A percentile compares a stretch with the other conserved stretches of the same genome.
These are phyloP conservation scores for Podarcis lilfordi DNA, from an alignment of 2,797 vertebrate species.

Conservation along the genomic window DNA sequence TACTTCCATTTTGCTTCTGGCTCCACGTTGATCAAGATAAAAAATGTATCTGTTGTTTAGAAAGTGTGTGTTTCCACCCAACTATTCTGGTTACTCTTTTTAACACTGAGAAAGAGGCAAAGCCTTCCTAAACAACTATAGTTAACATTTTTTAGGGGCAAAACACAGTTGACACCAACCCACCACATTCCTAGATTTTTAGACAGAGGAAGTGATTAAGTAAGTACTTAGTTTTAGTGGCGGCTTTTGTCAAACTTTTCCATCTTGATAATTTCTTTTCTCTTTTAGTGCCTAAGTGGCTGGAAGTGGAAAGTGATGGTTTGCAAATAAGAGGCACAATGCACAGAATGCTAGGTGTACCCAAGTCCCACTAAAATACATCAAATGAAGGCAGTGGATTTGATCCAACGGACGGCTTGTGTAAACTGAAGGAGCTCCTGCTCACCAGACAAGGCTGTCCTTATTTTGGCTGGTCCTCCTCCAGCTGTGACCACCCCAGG, in stretches of 20 bases:
- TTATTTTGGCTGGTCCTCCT: not conserved
- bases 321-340: not conserved
- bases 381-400: not conserved
- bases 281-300: not conserved
- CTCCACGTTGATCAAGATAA: not conserved
- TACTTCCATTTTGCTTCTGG: not conserved
- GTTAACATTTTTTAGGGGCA: not conserved
- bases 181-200: not conserved
- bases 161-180: not conserved
- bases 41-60: not conserved
- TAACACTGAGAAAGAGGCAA: not conserved
- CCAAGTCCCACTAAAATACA: not conserved
- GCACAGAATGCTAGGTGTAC: not conserved
- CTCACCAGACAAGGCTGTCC: not conserved
- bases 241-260: not conserved
- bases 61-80: not conserved
- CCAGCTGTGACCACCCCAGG: not conserved
- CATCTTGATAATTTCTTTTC: not conserved
- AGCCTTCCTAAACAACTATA: not conserved
- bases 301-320: not conserved
- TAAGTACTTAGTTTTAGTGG: not conserved
- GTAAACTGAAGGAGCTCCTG: not conserved
- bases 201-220: too few relatives aligned
- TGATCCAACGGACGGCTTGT: not conserved
- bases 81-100: not conserved